Percentiles rank a stretch among this genome's conserved stretches.
Conservation (phyloP, 2,797 vertebrate species). For the Tangara arthus region DNA sequence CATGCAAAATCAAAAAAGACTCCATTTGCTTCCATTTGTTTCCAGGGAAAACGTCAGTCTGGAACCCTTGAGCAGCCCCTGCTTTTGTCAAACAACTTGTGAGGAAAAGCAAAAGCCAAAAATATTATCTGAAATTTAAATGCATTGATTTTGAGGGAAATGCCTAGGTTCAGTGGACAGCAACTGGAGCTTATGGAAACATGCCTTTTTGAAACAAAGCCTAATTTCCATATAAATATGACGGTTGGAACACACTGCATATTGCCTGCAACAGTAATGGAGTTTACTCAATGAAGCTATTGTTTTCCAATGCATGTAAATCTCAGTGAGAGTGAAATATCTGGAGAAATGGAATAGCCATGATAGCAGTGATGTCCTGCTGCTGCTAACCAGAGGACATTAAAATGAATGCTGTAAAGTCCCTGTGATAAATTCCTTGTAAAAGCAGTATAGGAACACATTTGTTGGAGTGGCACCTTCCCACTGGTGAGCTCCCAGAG, state of each 20-base stretch:
- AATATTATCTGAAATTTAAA: constrained; percentile 43
- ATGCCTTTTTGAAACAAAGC: background rate
- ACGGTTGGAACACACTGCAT: background rate
- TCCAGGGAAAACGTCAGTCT: background rate
- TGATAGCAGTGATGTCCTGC: background rate
- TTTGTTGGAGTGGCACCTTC: background rate
- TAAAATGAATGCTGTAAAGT: background rate
- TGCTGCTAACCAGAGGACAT: background rate
- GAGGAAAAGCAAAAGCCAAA: background rate
- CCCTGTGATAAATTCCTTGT: background rate
- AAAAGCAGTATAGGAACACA: background rate
- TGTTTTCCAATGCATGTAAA: constrained; percentile 6
- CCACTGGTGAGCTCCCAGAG: background rate
- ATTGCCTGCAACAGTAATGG: background rate
- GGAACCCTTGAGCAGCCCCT: background rate
- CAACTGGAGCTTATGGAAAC: constrained; percentile 12
- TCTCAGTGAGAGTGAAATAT: background rate
- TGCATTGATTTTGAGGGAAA: constrained; percentile 28
- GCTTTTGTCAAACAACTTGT: background rate
- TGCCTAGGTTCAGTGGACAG: constrained; percentile 25
- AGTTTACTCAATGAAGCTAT: background rate
- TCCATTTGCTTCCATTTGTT: background rate
- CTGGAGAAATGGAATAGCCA: background rate
- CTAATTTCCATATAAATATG: constrained; percentile 67
- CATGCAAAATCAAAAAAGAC: background rate